Base-by-base conservation (phyloP, 2,113 vertebrate genomes). In the Eolophus roseicapilla region DNA sequence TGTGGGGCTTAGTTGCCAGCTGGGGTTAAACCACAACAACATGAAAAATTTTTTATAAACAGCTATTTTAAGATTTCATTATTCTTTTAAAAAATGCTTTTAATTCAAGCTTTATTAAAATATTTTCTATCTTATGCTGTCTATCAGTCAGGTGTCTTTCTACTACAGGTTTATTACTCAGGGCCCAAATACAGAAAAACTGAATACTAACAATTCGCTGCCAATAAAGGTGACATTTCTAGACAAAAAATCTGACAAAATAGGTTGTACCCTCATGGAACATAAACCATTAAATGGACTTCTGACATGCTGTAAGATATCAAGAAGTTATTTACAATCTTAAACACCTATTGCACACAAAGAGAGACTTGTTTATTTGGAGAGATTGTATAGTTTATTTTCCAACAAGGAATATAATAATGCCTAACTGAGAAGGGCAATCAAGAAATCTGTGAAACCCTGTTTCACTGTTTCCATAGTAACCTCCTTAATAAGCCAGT, bases 391-490 rank as follows among this genome's bases (percentile, higher is more conserved):
- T 28, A 86, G 87, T 55, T 90, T 92, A 80, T 93, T 88, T 92
- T 94, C 83, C 67, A 94, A 44, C 50, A 84, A 82, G 52, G n/a
- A 92, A 73, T 90, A 82, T 65, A 93, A 92, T 69, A 74, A 84
- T 69, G 41, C 39, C 63, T 67, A 71, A 90, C 68, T 53, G 91
- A 92, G 90, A 85, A 84, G 12, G 39, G 23, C 81, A 95, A 76
- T 79, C 55, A 84, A 84, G 86, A 88, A 93, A 88, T 57, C 88
- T 75, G 77, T 65, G 90, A 87, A 88, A 91, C 18, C 25, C 31
- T 68, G 15, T 86, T 92, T 91, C 90, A 84, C 77, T 93, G 95
- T 96, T 96, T 81, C 96, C 95, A 96, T 93, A 89, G 96, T 89
- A 97, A 96, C 91, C 92, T 64, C 74, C 68, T 74, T 75, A 91